These are phyloP conservation scores for Pygocentrus nattereri DNA, from an alignment of 2,797 vertebrate species.

Conservation along the genomic window DNA sequence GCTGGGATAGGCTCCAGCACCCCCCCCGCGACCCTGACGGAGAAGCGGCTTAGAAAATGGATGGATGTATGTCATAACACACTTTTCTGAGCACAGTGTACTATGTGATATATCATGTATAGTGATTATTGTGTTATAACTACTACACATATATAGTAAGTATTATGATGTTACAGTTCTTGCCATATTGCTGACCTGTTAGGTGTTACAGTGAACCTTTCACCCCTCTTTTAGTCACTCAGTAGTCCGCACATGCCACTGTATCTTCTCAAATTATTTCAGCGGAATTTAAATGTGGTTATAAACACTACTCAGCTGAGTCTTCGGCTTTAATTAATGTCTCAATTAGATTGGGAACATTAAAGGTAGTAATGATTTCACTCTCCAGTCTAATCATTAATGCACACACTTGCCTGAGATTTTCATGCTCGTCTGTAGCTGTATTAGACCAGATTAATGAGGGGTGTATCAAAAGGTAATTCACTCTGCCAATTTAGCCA, in stretches of 20 bases:
- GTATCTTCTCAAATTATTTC: constrained; percentile 5
- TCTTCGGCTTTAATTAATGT: constrained; percentile 82
- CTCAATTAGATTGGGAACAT: constrained; percentile 86
- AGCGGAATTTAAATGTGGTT: constrained; percentile 72
- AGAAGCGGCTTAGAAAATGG: no score
- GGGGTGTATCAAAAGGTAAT: constrained; percentile 74
- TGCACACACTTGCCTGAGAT: constrained; percentile 77
- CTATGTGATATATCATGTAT: no score
- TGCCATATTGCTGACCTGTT: no score
- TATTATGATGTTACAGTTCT: no score
- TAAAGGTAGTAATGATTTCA: constrained; percentile 84
- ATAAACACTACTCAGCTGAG: constrained; percentile 81
- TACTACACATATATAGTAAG: no score
- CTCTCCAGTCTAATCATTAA: constrained; percentile 83
- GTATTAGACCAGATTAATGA: constrained; percentile 82
- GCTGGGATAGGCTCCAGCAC: no score
- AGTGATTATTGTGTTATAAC: no score
- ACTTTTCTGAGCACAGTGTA: no score
- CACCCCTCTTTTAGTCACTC: not conserved
- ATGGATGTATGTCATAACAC: no score
- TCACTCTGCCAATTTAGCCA: constrained; percentile 61
- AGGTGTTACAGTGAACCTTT: not conserved
- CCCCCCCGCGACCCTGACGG: no score
- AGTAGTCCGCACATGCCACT: constrained; percentile 13
- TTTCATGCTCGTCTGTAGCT: constrained; percentile 76